A percentile compares a stretch with the other conserved stretches of the same genome.
Evolutionary conservation across 2,113 vertebrate species (phyloP).

Genomic region (Menura novaehollandiae): DNA sequence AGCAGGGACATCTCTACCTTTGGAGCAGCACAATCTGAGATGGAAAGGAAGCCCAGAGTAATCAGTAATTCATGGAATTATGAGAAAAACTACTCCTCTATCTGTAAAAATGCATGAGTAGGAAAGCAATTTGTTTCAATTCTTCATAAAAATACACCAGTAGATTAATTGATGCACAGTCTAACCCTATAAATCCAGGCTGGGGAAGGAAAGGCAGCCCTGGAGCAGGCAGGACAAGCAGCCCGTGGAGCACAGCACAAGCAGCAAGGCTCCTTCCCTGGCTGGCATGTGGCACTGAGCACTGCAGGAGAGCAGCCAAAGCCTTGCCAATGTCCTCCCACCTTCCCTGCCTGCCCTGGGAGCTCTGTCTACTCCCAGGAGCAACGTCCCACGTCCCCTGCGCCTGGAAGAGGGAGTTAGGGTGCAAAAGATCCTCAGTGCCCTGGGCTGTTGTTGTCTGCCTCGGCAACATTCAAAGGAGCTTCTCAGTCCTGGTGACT

Average conservation of each 20-base stretch:
- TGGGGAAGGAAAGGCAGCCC: not conserved
- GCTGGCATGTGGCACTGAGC: not conserved
- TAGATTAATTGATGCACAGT: fast-evolving
- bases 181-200: not conserved
- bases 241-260: not conserved
- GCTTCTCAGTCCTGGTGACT: not conserved
- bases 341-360: not conserved
- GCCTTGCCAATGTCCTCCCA: not conserved
- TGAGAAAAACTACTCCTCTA: not conserved
- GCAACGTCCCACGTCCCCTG: fast-evolving
- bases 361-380: not conserved
- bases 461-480: not conserved
- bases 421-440: not conserved
- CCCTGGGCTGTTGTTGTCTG: not conserved
- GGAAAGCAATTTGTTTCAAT: not conserved
- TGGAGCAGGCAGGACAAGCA: not conserved
- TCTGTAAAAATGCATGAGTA: not conserved
- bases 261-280: not conserved
- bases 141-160: not conserved
- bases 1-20: not conserved
- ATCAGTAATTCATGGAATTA: not conserved
- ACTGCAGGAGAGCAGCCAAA: too few relatives aligned
- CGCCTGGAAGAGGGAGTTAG: not conserved
- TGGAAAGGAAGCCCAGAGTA: not conserved
- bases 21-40: not conserved